Base-by-base conservation (phyloP, 2,888 invertebrate genomes). In the Pterostichus madidus region DNA sequence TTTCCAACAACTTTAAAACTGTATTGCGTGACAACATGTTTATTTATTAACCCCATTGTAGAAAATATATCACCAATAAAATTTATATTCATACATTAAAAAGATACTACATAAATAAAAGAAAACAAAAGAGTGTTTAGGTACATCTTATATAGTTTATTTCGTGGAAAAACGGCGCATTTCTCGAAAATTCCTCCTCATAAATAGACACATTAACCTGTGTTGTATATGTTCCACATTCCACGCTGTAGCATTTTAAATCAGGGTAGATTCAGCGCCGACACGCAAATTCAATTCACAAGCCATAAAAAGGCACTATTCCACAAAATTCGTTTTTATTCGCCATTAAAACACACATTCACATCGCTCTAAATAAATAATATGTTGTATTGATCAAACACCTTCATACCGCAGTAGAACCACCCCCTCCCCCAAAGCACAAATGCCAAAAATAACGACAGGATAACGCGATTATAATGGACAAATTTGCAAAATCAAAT, bases 211-310 rank as follows among this genome's bases (percentile, higher is more conserved):
- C 39, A 39, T 39, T 39, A 39, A 39, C 39, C 39, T 39, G 39
- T 8, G 39, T 8, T 8, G 39, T 39, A 5, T 39, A 8, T 6
- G 8, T 1, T 7, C 11, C 64, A 11, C 32, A 61, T 64, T 35
- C 64, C 0, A 8, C 35, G 13, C 13, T 44, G 68, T 15, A 39
- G 68, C 68, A 71, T 71, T 71, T 71, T 71, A 71, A 71, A 71
- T 15, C 44, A 71, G 44, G 11, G 15, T 17, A 15, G 68, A 71
- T 71, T 71, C 44, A 24, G 17, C 39, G 13, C 39, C 10, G 68
- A 15, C 68, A 71, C 68, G 68, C 68, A 71, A 71, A 71, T 71
- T 71, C 68, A 71, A 71, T 71, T 71, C 68, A 44, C 68, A 44
- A 71, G 68, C 44, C 44, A 71, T 71, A 71, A 71, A 71, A 71